Evolutionary conservation across 35 echinoderm and acorn worm species (phyloP).

Genomic region (Anneissia japonica): DNA sequence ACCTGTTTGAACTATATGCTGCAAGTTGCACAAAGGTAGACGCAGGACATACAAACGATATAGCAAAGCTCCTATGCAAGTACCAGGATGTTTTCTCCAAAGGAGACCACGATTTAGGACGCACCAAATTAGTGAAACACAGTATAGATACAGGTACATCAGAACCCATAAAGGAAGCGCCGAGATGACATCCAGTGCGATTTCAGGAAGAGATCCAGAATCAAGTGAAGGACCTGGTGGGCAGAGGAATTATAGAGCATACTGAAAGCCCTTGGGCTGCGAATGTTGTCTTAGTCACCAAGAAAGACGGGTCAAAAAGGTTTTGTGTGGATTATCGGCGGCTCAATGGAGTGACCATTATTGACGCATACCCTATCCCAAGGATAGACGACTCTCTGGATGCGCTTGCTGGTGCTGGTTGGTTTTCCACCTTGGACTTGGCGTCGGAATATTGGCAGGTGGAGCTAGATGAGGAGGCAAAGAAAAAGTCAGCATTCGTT

Average conservation of each 20-base stretch:
- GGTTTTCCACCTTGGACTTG: background rate
- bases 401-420: background rate
- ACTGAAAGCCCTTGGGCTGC: background rate
- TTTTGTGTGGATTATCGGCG: constrained; percentile 1
- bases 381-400: background rate
- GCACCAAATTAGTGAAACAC: constrained; percentile 17
- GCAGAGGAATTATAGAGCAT: background rate
- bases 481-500: constrained; percentile 35
- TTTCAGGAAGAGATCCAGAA: constrained; percentile 5
- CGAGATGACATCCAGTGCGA: background rate
- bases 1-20: constrained; percentile 3
- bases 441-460: constrained; percentile 27
- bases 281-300: background rate
- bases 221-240: constrained; percentile 12
- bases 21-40: background rate
- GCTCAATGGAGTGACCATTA: background rate
- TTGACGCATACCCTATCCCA: background rate
- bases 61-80: background rate
- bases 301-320: background rate
- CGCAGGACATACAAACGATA: background rate
- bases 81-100: constrained; percentile 31
- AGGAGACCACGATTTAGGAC: constrained; percentile 18
- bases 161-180: constrained; percentile 6
- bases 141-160: constrained; percentile 4
- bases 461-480: constrained; percentile 8